Evolutionary conservation across 2,113 vertebrate genomes (phyloP), one percentile per base, ranked within the genome.

Genomic region (Chelonoidis abingdonii): DNA sequence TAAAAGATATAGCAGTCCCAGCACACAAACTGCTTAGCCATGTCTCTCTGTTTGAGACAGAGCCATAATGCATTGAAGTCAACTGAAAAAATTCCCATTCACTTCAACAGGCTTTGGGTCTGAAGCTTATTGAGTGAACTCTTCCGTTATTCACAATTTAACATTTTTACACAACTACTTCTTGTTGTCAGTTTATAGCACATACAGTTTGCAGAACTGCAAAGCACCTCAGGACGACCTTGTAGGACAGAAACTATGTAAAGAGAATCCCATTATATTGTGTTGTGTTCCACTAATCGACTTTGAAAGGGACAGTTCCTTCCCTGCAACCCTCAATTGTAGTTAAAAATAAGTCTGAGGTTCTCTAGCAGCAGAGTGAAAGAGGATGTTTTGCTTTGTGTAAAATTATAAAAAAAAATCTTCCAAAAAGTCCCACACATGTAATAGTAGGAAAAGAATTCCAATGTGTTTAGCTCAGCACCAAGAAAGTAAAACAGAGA

Each of bases 311-410:
- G 69, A 86, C 21, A 76, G 31, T 41, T 81, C 89, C 76, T 38
- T 13, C 44, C 78, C 57, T 83, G 9, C n/a, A 9, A 22, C 16
- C 21, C n/a, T 22, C n/a, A 88, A 89, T 11, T 1, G 62, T 86
- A 89, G 86, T 87, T 88, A 59, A 91, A 95, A 91, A 83, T 62
- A 92, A 27, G 4, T 80, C 35, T 21, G 27, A 47, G 10, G 19
- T n/a, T 57, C 50, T 29, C 54, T 57, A 41, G 24, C n/a, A 52
- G 47, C 88, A 89, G 29, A 93, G 88, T 17, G 84, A 90, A 96
- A 95, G 82, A 11, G 75, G 59, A 90, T 81, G 75, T 95, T 96
- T 76, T 75, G 44, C n/a, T 82, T 38, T 65, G 88, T 94, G 38
- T 25, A 16, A 72, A 38, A 65, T 75, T 84, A 84, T 62, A 16